Conservation (phyloP, 1,140 invertebrate genomes). For the Lasaia peninsularis region DNA sequence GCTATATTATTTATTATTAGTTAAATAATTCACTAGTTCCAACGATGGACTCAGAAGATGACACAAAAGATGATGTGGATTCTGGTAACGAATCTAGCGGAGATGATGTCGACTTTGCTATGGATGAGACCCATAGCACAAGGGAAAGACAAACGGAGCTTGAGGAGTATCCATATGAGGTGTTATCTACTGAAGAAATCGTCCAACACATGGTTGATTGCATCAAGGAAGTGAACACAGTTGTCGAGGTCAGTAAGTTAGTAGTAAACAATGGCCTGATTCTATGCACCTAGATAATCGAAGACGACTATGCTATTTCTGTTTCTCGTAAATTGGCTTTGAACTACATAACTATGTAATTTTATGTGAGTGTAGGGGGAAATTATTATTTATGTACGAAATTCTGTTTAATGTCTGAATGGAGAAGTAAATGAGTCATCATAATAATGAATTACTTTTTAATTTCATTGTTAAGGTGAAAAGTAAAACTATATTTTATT, state of each 20-base stretch:
- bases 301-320: conserved; percentile 44
- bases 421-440: not conserved
- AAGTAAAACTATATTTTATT: too few species aligned
- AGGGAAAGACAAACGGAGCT: conserved; percentile 87
- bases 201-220: conserved; percentile 98
- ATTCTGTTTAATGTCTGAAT: not conserved
- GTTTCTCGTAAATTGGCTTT: conserved; percentile 7
- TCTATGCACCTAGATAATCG: conserved; percentile 63
- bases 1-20: conserved; percentile 55
- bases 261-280: conserved; percentile 67
- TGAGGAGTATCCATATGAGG: conserved; percentile 96
- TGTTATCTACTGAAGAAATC: conserved; percentile 96
- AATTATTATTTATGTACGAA: not conserved
- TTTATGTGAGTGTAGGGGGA: not conserved
- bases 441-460: not conserved
- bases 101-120: conserved; percentile 92
- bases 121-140: conserved; percentile 90
- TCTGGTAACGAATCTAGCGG: conserved; percentile 94
- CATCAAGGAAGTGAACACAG: conserved; percentile 96
- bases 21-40: conserved; percentile 52
- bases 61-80: conserved; percentile 91
- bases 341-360: not conserved
- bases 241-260: conserved; percentile 86
- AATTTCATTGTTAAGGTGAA: not conserved
- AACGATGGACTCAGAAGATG: conserved; percentile 94